Evolutionary conservation across 2,113 vertebrate genomes (phyloP), one percentile per base, ranked within the genome.

Genomic region (Tachycineta bicolor): DNA sequence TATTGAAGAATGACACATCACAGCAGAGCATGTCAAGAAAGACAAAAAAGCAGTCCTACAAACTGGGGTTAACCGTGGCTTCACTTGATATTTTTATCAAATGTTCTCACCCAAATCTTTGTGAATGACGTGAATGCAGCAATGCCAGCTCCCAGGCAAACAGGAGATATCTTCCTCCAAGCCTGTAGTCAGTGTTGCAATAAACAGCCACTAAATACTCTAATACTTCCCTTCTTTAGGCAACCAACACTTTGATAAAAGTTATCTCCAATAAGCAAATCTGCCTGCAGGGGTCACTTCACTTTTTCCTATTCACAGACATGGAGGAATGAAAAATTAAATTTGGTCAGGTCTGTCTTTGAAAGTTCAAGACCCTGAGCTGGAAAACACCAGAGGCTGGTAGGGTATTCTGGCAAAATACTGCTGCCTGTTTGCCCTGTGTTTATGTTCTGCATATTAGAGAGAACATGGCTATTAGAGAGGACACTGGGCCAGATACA

Each of bases 171-270:
- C 80, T 49, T 49, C 37, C 89, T 76, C 67, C 28, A 46, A 74
- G 85, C 79, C 78, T 39, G 2, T 0, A 83, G 50, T 59, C 64
- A 43, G 85, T 41, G 79, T 63, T 83, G 52, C 63, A 95, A 67
- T 70, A 69, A 91, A 70, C 59, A 96, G 87, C 56, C 82, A 96
- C 82, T 94, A 95, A 95, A 77, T 26, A 91, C 88, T 56, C n/a
- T 76, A 73, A 53, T 56, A 31, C 62, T 88, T 77, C 58, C 64
- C 49, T 90, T 77, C 92, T 91, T 69, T 5, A 91, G 91, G 87
- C 87, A 87, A 62, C 81, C 89, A 87, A 86, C 93, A 89, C 46
- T 34, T 2, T 28, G 43, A 94, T 71, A 50, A 77, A 65, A 91
- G 43, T 55, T 28, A 53, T 29, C 62, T 56, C 41, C 78, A 68